These are phyloP conservation scores for Zaprionus lachaisei DNA, from an alignment of 1,140 invertebrate genomes.

Conservation along the genomic window DNA sequence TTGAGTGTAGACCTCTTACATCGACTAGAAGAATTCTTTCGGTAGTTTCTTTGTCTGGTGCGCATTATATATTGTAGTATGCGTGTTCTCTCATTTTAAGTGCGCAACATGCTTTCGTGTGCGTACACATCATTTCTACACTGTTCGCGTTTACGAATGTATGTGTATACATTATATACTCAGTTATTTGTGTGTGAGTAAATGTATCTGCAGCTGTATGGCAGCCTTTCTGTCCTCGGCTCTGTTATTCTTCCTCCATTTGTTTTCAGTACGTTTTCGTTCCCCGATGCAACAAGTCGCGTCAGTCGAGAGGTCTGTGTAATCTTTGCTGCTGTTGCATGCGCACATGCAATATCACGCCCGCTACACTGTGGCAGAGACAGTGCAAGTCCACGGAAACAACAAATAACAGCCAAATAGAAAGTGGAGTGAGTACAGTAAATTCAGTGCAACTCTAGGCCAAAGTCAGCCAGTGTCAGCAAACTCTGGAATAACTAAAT, in stretches of 20 bases:
- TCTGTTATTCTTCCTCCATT: constrained; percentile 66
- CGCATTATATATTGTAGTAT: neutral
- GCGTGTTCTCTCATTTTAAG: constrained; percentile 16
- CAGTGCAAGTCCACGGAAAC: constrained; percentile 40
- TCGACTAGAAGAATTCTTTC: constrained; percentile 39
- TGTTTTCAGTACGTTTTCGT: constrained; percentile 65
- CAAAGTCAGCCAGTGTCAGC: constrained; percentile 6
- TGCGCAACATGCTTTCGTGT: constrained; percentile 34
- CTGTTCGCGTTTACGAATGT: constrained; percentile 8
- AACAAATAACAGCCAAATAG: constrained; percentile 45
- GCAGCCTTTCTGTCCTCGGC: constrained; percentile 23
- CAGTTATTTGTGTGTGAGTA: constrained; percentile 1
- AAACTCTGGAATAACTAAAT: constrained; percentile 25
- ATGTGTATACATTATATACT: constrained; percentile 10
- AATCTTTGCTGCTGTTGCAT: constrained; percentile 28
- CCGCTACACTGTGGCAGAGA: constrained; percentile 30
- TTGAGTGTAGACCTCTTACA: neutral
- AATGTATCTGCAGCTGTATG: constrained; percentile 5
- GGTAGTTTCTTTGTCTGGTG: constrained; percentile 36
- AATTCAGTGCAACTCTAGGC: constrained; percentile 41
- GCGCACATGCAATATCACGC: constrained; percentile 11
- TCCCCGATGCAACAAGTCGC: constrained; percentile 74
- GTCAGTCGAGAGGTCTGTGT: neutral
- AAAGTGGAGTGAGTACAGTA: constrained; percentile 73
- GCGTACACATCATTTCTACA: neutral